Evolutionary conservation across 2,797 vertebrate species (phyloP).

Genomic region (Neoniphon sammara): DNA sequence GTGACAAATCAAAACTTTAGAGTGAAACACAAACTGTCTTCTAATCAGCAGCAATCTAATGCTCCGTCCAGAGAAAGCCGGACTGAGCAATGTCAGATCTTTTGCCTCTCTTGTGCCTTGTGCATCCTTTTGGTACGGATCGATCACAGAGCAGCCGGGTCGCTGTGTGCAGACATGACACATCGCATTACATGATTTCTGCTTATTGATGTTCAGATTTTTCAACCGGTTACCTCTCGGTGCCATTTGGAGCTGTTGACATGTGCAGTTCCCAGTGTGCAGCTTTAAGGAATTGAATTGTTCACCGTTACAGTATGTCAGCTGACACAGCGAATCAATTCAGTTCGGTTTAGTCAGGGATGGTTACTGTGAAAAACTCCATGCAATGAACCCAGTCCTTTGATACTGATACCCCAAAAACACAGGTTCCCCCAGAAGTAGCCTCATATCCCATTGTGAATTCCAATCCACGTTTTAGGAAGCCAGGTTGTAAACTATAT

Average conservation of each 20-base stretch:
- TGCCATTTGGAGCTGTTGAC: not conserved
- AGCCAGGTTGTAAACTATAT: conserved; percentile 58
- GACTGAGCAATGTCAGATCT: not conserved
- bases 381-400: conserved; percentile 43
- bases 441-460: conserved; percentile 25
- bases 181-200: conserved; percentile 10
- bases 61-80: conserved; percentile 7
- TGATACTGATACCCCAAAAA: conserved; percentile 27
- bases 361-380: conserved; percentile 44
- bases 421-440: conserved; percentile 27
- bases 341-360: conserved; percentile 21
- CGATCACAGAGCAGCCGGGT: conserved; percentile 3
- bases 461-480: conserved; percentile 38
- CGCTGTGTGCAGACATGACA: not conserved
- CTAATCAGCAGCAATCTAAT: too few relatives aligned
- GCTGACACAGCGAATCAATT: conserved; percentile 28
- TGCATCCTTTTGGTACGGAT: not conserved
- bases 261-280: not conserved
- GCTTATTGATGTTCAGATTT: not conserved
- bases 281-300: conserved; percentile 6
- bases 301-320: not conserved
- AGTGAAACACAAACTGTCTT: too few relatives aligned
- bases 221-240: not conserved
- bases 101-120: conserved; percentile 11
- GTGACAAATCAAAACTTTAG: too few relatives aligned